Evolutionary conservation across 2,797 vertebrate genomes (phyloP).

Genomic region (Distichodus sexfasciatus): DNA sequence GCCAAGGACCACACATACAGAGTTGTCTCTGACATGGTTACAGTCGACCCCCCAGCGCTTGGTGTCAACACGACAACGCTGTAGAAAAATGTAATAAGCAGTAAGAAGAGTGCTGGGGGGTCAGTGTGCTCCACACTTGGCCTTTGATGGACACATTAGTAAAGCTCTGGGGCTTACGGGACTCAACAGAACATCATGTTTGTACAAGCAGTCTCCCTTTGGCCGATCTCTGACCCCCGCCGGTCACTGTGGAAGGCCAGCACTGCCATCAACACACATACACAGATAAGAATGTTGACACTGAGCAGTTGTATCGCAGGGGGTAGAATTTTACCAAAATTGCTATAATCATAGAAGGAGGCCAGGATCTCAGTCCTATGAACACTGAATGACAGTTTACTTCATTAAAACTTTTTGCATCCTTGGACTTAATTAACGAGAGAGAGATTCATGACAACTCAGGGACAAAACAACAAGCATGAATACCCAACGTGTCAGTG

Average conservation of each 20-base stretch:
- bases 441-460: no score
- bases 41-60: conserved; percentile 21
- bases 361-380: conserved; percentile 46
- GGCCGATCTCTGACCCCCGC: conserved; percentile 41
- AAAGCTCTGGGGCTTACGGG: conserved; percentile 37
- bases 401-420: conserved; percentile 39
- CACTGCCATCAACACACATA: not conserved
- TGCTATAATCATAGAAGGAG: no score
- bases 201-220: conserved; percentile 33
- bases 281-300: conserved; percentile 34
- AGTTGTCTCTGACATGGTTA: conserved; percentile 49
- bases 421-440: conserved; percentile 14
- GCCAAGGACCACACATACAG: conserved; percentile 39
- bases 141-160: no score
- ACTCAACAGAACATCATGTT: conserved; percentile 33
- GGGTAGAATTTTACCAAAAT: no score
- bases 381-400: conserved; percentile 44
- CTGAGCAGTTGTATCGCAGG: no score
- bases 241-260: conserved; percentile 47
- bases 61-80: conserved; percentile 23
- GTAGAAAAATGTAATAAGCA: conserved; percentile 46
- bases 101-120: conserved; percentile 29
- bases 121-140: no score
- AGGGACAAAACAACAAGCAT: no score
- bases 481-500: no score